Evolutionary conservation across 2,888 invertebrate species (phyloP), one percentile per base, ranked within the genome.

Genomic region (Noctuana brunneofusca): DNA sequence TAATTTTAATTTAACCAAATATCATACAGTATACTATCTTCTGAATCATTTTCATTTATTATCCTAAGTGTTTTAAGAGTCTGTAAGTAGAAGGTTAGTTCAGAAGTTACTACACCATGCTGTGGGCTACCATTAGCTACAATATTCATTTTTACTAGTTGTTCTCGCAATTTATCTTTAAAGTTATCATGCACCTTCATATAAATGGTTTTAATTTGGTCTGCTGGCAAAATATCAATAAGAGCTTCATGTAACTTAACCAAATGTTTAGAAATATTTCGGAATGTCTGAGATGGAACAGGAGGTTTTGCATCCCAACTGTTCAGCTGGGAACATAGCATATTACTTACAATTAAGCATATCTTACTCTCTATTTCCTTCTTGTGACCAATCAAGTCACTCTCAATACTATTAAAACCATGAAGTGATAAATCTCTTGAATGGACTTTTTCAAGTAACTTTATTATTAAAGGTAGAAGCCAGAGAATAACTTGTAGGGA

Each of bases 51-150:
- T 64, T 93, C 92, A 32, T 96, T 96, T 73, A 97, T 90, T 30
- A 96, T 95, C 81, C 95, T 94, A 32, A 97, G 89, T 71, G 95
- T 95, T 78, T 96, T 94, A 74, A 98, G 92, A 63, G 97, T 97
- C 87, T 97, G 96, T 75, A 97, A 93, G 83, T 98, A 98, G 88
- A 97, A 97, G 66, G 96, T 96, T 76, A 97, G 87, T 89, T 98
- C 98, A 8, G 97, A 96, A 35, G 96, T 97, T n/a, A 98, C 97
- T 58, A 97, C 95, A 46, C 98, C 98, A 82, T 98, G 98, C 80
- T 98, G 97, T 1, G 98, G 98, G 53, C 98, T 98, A n/a, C 98
- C 98, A 89, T 98, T 97, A 72, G 97, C 98, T 63, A 95, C 94
- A 71, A 99, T 97, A 79, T 97, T 97, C 93, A 98, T 95, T 83